Evolutionary conservation across 1,140 invertebrate genomes (phyloP).

Genomic region (Daktulosphaira vitifoliae): DNA sequence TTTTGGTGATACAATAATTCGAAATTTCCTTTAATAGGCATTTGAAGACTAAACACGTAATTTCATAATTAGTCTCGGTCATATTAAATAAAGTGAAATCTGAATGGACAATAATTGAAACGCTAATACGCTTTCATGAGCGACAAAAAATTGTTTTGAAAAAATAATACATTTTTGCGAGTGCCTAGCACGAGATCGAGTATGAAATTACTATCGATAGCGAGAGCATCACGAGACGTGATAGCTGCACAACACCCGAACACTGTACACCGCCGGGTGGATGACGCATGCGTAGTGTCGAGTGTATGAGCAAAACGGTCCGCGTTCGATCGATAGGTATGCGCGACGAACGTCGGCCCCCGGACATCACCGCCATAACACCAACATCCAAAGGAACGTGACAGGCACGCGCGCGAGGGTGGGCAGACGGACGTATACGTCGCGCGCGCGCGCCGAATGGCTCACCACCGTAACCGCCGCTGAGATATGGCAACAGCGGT

Average conservation of each 20-base stretch:
- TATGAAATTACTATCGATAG: no score
- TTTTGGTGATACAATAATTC: no score
- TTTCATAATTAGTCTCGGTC: no score
- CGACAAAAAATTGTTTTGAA: no score
- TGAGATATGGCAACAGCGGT: constrained; percentile 30
- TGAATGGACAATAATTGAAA: no score
- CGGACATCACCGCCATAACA: background rate
- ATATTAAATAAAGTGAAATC: no score
- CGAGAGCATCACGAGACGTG: background rate
- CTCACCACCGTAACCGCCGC: background rate
- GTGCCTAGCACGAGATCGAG: no score
- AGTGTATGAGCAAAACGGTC: background rate
- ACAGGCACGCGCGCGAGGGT: constrained; percentile 1
- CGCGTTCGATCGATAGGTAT: constrained; percentile 18
- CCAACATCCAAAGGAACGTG: background rate
- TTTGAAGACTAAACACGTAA: no score
- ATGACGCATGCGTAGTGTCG: constrained; percentile 5
- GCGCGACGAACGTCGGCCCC: constrained; percentile 10
- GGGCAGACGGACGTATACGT: background rate
- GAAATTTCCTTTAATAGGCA: no score
- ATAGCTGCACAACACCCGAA: background rate
- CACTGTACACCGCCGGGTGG: no score
- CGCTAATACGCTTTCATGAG: no score
- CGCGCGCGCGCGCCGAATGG: background rate
- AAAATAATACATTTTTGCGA: no score